Evolutionary conservation across 2,888 invertebrate species (phyloP).

Genomic region (Alentia gelatinosa): DNA sequence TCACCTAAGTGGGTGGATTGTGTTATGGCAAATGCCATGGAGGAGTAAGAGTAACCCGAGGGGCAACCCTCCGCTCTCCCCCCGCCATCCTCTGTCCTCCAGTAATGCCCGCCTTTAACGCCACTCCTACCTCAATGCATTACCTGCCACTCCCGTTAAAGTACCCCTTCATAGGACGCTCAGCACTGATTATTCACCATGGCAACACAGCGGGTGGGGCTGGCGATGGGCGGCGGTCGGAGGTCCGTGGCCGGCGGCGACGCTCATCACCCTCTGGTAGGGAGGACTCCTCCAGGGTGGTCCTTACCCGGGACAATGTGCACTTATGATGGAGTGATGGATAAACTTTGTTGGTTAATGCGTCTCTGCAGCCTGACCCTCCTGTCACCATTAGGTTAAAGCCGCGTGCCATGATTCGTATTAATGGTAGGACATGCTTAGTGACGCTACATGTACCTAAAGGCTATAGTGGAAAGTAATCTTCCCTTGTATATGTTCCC

Average conservation of each 20-base stretch:
- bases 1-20: background rate
- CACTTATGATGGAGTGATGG: constrained; percentile 1
- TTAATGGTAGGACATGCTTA: background rate
- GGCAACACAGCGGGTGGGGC: background rate
- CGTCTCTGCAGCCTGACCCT: background rate
- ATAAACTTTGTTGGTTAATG: background rate
- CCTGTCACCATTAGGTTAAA: background rate
- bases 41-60: background rate
- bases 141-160: background rate
- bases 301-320: background rate
- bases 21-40: background rate
- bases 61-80: background rate
- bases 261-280: background rate
- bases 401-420: background rate
- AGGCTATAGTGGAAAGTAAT: no score
- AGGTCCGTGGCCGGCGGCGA: background rate
- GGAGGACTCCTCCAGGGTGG: background rate
- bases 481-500: no score
- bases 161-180: background rate
- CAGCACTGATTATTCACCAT: background rate
- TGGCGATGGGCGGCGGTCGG: no score
- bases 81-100: background rate
- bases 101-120: background rate
- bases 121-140: background rate
- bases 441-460: no score